Conservation (phyloP, 37 sponge, comb jelly and placozoan species). For the Oopsacas minuta region DNA sequence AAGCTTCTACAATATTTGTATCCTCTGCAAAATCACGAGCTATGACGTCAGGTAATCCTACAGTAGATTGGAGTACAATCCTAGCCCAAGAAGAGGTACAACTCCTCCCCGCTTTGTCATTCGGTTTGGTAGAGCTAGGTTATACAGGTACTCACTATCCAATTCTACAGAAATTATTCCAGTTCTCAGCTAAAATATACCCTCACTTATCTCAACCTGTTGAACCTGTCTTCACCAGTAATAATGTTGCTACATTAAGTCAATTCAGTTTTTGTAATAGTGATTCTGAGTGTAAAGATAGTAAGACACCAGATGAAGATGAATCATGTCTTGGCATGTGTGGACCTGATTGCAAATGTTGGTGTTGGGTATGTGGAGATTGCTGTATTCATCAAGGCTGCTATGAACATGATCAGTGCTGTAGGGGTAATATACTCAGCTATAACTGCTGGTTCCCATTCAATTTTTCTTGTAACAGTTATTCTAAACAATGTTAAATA, state of each 20-base stretch:
- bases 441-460: conserved; percentile 41
- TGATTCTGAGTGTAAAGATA: neutral
- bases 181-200: neutral
- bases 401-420: conserved; percentile 65
- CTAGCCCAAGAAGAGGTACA: neutral
- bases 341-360: conserved; percentile 52
- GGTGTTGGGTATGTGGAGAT: conserved; percentile 74
- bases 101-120: neutral
- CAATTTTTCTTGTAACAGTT: conserved; percentile 34
- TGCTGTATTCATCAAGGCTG: conserved; percentile 77
- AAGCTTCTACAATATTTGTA: neutral
- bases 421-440: conserved; percentile 29
- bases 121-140: neutral
- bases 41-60: neutral
- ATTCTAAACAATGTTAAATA: conserved; percentile 34
- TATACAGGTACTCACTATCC: neutral
- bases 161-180: neutral
- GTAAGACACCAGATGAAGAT: neutral
- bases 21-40: neutral
- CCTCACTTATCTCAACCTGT: neutral
- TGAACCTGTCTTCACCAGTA: too few relatives aligned
- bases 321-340: conserved; percentile 59
- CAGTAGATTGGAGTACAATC: too few relatives aligned
- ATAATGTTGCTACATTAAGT: neutral
- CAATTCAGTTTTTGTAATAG: neutral